Conservation (phyloP, 2,113 vertebrate species). For the Ictalurus punctatus region DNA sequence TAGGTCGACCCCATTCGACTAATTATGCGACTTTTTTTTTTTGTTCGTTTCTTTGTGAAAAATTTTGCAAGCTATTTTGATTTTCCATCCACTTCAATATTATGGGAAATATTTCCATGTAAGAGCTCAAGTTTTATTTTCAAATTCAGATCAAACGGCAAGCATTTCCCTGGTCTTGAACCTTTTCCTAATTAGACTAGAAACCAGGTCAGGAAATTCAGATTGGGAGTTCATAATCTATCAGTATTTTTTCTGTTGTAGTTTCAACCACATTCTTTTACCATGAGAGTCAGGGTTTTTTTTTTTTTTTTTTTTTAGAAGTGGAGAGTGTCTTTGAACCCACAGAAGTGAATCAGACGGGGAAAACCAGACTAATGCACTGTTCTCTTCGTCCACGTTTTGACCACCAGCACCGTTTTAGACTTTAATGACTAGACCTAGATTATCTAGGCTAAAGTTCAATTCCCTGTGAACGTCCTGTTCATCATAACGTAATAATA, state of each 20-base stretch:
- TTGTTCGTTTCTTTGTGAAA: background rate
- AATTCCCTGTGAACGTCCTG: background rate
- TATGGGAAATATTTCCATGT: background rate
- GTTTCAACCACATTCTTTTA: background rate
- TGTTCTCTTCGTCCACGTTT: constrained; percentile 2
- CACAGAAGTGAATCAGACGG: constrained; percentile 6
- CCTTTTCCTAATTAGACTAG: background rate
- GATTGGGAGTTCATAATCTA: background rate
- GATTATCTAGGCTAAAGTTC: background rate
- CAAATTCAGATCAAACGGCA: background rate
- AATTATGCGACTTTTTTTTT: background rate
- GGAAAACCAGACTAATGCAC: constrained; percentile 7
- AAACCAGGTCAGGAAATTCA: background rate
- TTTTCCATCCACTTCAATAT: background rate
- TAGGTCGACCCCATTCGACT: background rate
- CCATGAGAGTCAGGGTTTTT: background rate
- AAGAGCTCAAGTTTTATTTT: background rate
- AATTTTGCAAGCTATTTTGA: background rate
- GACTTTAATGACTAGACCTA: background rate
- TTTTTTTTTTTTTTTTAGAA: background rate
- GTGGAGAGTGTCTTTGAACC: background rate
- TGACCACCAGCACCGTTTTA: background rate
- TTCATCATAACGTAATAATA: background rate
- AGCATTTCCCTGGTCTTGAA: background rate
- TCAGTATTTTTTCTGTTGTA: background rate